These are phyloP conservation scores for Chloropsis hardwickii DNA, from an alignment of 2,113 vertebrate species.

Conservation along the genomic window DNA sequence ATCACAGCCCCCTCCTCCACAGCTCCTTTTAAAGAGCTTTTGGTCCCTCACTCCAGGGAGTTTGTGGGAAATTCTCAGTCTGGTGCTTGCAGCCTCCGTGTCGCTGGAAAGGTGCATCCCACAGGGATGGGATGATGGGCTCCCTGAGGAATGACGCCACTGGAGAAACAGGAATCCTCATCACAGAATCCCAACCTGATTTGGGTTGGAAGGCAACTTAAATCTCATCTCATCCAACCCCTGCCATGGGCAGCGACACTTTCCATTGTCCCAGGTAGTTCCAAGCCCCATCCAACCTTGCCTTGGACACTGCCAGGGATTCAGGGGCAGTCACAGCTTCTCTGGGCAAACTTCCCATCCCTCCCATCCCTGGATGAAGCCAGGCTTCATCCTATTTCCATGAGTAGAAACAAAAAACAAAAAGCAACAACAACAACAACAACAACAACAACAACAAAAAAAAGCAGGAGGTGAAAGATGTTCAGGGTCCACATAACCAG, in stretches of 20 bases:
- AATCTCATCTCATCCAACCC: not conserved
- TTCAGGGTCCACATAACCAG: not conserved
- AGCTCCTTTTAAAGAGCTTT: not conserved
- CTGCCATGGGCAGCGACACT: not conserved
- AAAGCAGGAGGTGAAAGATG: not conserved
- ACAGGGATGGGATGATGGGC: not conserved
- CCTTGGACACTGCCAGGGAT: not conserved
- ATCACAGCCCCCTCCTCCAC: not conserved
- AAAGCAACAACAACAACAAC: no score
- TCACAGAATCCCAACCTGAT: no score
- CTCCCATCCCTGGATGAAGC: not conserved
- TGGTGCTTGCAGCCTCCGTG: not conserved
- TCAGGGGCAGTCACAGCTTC: not conserved
- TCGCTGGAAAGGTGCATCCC: not conserved
- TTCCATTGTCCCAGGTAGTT: rapidly evolving
- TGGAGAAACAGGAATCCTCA: not conserved
- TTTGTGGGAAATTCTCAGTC: not conserved
- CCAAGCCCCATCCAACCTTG: not conserved
- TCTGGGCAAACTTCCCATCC: not conserved
- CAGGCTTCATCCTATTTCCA: not conserved
- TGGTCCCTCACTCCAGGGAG: not conserved
- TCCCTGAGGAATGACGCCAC: rapidly evolving
- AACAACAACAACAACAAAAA: not conserved
- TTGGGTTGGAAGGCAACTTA: not conserved
- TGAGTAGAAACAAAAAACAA: not conserved